Evolutionary conservation across 2,888 invertebrate species (phyloP).

Genomic region (Pristionchus entomophagus): DNA sequence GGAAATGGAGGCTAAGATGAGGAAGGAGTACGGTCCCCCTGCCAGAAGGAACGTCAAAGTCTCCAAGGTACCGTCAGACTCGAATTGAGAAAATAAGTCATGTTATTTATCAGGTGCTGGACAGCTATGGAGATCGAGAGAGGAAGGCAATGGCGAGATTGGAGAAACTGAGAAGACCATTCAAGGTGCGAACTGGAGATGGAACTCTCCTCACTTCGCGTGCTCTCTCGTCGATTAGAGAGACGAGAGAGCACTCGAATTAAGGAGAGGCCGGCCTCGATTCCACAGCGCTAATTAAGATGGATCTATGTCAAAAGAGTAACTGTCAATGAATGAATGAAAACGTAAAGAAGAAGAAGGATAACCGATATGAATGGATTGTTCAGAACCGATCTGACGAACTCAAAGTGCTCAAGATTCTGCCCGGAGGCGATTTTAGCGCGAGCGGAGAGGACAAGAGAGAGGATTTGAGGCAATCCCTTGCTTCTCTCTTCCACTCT

Average conservation of each 20-base stretch:
- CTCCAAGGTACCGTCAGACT: background rate
- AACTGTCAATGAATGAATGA: no score
- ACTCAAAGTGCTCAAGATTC: conserved; percentile 1
- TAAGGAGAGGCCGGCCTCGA: no score
- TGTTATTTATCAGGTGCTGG: background rate
- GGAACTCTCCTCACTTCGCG: no score
- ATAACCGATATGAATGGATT: no score
- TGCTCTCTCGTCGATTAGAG: no score
- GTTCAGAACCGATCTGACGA: background rate
- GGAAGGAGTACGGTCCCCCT: conserved; percentile 5
- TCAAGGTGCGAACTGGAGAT: background rate
- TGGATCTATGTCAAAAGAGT: no score
- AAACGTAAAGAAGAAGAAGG: no score
- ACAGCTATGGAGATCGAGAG: conserved; percentile 7
- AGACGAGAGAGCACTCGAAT: no score
- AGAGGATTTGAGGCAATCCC: background rate
- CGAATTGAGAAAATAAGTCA: background rate
- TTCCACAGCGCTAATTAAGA: no score
- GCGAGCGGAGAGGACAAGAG: background rate
- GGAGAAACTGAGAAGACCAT: conserved; percentile 34
- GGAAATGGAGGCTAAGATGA: conserved; percentile 30
- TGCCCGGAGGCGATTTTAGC: background rate
- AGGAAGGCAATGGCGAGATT: conserved; percentile 24
- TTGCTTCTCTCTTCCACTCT: background rate
- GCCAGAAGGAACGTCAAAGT: background rate